Base-by-base conservation (phyloP, 2,797 vertebrate genomes). In the Florisuga fusca region DNA sequence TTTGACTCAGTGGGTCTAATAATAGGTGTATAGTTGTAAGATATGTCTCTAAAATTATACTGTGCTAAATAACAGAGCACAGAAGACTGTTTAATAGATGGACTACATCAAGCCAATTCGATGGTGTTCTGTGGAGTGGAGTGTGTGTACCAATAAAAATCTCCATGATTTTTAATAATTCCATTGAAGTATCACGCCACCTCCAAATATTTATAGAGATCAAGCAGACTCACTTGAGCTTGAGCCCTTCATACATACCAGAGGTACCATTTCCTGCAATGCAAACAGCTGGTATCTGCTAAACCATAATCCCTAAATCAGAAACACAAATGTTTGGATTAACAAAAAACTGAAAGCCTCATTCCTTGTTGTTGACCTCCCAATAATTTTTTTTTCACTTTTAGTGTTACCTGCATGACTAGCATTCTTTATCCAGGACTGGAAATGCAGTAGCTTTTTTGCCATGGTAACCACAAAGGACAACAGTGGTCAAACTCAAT, bases 201-300 rank as follows among this genome's bases (percentile, higher is more conserved):
- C 59, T 95, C 95, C 88, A 97, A 96, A 95, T 96, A 96, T 95
- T 97, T 95, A 83, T 87, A 90, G 80, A 79, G 93, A 91, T 96
- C 64, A 93, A 66, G 73, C 57, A 88, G 85, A 71, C 62, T 96
- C 64, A 68, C 64, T 93, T 90, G 85, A 90, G 93, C 66, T 88
- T 88, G 80, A 96, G 77, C 87, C 74, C 95, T 97, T 88, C 75
- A 71, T 75, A 87, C 62, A 25, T 73, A 81, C 71, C 74, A 93
- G 73, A 94, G 83, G 36, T 66, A 82, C 67, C 27, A n/a, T 81
- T 96, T 94, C 59, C 75, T 92, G 87, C 67, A 97, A 93, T 62
- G 48, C 74, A 96, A 96, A 96, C 74, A 96, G 43, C 27, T 88
- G 61, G 34, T 84, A 55, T 76, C 94, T 86, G 94, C 89, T 93